Evolutionary conservation across 2,888 invertebrate species (phyloP), one percentile per base, ranked within the genome.

Genomic region (Phengaris alcon): DNA sequence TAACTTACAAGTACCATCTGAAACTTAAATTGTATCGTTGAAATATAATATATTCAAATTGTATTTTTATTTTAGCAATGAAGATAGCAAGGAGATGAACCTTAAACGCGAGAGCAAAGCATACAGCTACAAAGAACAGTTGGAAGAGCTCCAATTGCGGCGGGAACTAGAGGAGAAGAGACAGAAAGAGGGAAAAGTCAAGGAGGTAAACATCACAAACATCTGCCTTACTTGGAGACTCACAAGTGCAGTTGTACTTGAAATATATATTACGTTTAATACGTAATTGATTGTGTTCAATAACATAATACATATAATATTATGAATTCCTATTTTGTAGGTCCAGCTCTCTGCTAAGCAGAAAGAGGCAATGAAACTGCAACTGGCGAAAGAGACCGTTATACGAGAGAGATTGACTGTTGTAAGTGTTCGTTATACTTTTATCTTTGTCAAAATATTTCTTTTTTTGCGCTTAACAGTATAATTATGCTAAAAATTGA

Each of bases 71-170:
- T 75, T 64, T 79, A 94, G 94, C 0, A 93, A 90, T 77, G 94
- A 94, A 64, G 93, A 93, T 79, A 90, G 80, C 79, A 90, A 88
- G 55, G 94, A 92, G 73, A 95, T 95, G 94, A 98, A 99, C 82
- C 94, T 99, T 87, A 98, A 98, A 88, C 95, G 99, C 15, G 99
- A 99, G 87, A 99, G 98, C 88, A 99, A 99, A 90, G 97, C 96
- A 2, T 99, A 99, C 88, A 98, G 98, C 78, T 99, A 98, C 88
- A 98, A 98, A 85, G 99, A 99, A 78, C 99, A 99, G 87, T 94
- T 98, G 84, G 99, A 99, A 84, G 99, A 99, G 87, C 88, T 98
- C 80, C 98, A 99, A 85, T 92, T 99, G 75, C 94, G 97, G n/a
- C 95, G 98, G 77, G 99, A 99, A 90, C 91, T 99, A 35, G 98